Conservation (phyloP, 1,140 invertebrate genomes). For the Atta texana region DNA sequence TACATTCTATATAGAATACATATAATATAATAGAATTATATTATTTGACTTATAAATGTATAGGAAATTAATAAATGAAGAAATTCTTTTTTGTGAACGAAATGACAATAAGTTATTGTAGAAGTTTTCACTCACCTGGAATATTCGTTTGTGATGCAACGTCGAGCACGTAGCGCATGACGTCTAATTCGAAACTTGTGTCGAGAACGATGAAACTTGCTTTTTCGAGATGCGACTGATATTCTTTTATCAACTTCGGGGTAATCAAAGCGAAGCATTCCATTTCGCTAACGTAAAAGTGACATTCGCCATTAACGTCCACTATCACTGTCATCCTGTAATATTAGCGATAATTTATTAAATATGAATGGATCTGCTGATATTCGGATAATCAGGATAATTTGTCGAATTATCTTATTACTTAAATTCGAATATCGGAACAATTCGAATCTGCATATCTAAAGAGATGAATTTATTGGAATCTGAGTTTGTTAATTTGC, state of each 20-base stretch:
- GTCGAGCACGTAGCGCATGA: slow-evolving; percentile 89
- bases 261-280: slow-evolving; percentile 91
- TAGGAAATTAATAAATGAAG: slow-evolving; percentile 3
- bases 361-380: not conserved
- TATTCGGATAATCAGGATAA: not conserved
- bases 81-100: not conserved
- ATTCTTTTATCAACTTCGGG: slow-evolving; percentile 87
- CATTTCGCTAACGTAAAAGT: slow-evolving; percentile 94
- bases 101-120: not conserved
- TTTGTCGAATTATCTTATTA: not conserved
- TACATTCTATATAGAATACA: not conserved
- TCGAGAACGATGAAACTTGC: slow-evolving; percentile 93
- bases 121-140: slow-evolving; percentile 88
- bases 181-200: slow-evolving; percentile 91
- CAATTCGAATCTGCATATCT: not conserved
- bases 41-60: slow-evolving; percentile 1
- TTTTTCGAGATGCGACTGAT: slow-evolving; percentile 79
- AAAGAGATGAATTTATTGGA: not conserved
- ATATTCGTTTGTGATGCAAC: slow-evolving; percentile 88
- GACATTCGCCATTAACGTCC: slow-evolving; percentile 91
- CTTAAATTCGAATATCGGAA: not conserved
- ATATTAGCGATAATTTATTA: not conserved
- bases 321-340: slow-evolving; percentile 91
- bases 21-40: slow-evolving; percentile 15
- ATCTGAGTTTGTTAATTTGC: not conserved